Evolutionary conservation across 92 coral and sea anemone species (phyloP).

Genomic region (Actinostola sp.): DNA sequence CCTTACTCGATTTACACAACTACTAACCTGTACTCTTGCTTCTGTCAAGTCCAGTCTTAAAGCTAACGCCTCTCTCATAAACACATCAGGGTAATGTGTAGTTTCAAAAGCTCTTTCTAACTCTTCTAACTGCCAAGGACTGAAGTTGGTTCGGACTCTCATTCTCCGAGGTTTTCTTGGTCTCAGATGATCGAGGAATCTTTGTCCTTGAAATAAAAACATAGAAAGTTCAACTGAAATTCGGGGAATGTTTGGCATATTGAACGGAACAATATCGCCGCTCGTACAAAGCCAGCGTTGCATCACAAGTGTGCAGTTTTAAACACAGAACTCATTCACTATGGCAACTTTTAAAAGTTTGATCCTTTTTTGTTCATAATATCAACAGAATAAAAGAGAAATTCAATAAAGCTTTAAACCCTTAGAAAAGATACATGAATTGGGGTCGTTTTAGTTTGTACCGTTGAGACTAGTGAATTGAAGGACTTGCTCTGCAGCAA

Average conservation of each 20-base stretch:
- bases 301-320: no score
- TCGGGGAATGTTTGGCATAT: neutral
- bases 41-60: slow-evolving; percentile 92
- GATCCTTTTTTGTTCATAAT: no score
- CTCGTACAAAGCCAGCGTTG: no score
- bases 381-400: no score
- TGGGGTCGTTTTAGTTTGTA: no score
- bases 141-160: slow-evolving; percentile 95
- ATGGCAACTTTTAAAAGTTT: no score
- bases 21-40: slow-evolving; percentile 95
- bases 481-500: no score
- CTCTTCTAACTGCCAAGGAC: slow-evolving; percentile 98
- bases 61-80: slow-evolving; percentile 97
- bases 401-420: no score
- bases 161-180: slow-evolving; percentile 93
- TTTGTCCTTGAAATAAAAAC: slow-evolving; percentile 60
- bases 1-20: neutral
- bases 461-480: no score
- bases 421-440: no score
- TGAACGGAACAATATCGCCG: neutral
- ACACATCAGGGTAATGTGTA: slow-evolving; percentile 96
- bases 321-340: no score
- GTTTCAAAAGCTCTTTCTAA: slow-evolving; percentile 94
- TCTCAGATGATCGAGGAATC: slow-evolving; percentile 77
- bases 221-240: neutral